Base-by-base conservation (phyloP, 1,140 invertebrate species). In the Holotrichia oblita region DNA sequence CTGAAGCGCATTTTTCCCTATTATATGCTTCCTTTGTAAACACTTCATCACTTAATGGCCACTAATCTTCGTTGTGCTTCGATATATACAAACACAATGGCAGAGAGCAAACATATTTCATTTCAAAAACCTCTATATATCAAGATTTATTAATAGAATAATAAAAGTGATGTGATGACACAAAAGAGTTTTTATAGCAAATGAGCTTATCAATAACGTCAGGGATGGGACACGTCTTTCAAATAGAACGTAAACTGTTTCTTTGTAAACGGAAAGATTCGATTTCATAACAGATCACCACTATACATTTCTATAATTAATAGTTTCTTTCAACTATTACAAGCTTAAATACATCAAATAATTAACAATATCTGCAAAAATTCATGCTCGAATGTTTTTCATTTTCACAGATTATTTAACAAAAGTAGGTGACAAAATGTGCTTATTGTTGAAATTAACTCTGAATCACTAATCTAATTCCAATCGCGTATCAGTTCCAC, bases 91-190 rank as follows among this genome's bases (percentile, higher is more conserved):
- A 69, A 69, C 61, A 69, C 22, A 34, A 69, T 69, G 61, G 24
- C 27, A 69, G 20, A 27, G 22, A 69, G 61, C 22, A 69, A 69
- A 69, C 61, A 69, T 69, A 69, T 69, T 69, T 24, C 61, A 14
- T 69, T 69, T 69, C 61, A 69, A 69, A 34, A 69, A 69, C 61
- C 61, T 69, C 22, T 20, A 69, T 69, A 34, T 69, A 69, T 69
- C 61, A 34, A 69, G 61, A 69, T 69, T 69, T 69, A 69, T 69
- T 69, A 69, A 69, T 69, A 69, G 61, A 69, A 69, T 69, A 69
- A 69, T 69, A 69, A 69, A 69, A 69, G 20, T 69, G 61, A 69
- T 69, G 61, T 34, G 20, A 69, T 69, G 61, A 34, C 61, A 27
- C 59, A 34, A 34, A 34, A 34, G 22, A 24, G 20, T 69, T 34